A percentile compares a stretch with the other conserved stretches of the same genome.
Conservation (phyloP, 1,140 invertebrate species). For the Coelopa frigida region DNA sequence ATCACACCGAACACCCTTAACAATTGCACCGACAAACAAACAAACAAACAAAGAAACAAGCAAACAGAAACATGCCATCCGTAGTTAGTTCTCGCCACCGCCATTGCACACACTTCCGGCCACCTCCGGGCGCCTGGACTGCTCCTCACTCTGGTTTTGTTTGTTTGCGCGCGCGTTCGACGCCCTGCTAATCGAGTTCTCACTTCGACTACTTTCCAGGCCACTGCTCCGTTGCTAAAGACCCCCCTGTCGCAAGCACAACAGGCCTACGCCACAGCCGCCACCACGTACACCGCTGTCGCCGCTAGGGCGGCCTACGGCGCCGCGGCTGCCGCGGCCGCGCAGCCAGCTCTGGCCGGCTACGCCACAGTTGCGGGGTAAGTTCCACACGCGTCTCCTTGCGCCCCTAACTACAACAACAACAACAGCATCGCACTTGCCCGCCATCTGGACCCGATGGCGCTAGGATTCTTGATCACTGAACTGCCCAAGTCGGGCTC, state of each 20-base stretch:
- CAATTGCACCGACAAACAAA: no score
- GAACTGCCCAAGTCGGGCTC: no score
- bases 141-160: no score
- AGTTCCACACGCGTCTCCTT: conserved; percentile 20
- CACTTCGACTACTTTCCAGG: conserved; percentile 50
- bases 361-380: conserved; percentile 50
- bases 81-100: no score
- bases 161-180: conserved; percentile 19
- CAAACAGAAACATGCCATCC: no score
- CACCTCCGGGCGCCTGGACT: no score
- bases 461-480: no score
- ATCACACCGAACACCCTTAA: no score
- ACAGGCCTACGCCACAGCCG: conserved; percentile 62
- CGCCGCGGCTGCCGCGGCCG: conserved; percentile 74
- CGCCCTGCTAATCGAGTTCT: no score
- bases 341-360: conserved; percentile 63
- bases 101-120: no score
- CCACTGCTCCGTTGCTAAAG: conserved; percentile 62
- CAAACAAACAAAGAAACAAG: no score
- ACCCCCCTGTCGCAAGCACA: conserved; percentile 56
- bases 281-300: conserved; percentile 72
- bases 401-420: background rate
- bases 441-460: no score
- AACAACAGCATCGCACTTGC: background rate
- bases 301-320: conserved; percentile 74